These are phyloP conservation scores for Microchirus variegatus DNA, from an alignment of 2,797 vertebrate species.

Conservation along the genomic window DNA sequence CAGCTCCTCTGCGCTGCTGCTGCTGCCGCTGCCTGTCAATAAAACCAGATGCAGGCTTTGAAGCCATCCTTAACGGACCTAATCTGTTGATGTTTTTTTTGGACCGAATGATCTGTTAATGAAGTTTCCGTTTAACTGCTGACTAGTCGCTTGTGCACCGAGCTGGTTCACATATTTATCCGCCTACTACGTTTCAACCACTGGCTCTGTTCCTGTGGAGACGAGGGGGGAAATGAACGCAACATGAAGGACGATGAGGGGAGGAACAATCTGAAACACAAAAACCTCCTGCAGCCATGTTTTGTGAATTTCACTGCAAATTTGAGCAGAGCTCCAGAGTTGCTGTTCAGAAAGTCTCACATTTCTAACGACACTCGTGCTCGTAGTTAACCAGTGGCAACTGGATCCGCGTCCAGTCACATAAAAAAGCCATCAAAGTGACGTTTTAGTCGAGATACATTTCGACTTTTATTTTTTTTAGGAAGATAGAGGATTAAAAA, in stretches of 20 bases:
- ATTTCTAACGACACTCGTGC: not conserved
- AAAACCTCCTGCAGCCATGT: slow-evolving; percentile 88
- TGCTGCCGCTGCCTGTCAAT: slow-evolving; percentile 32
- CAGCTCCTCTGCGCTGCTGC: slow-evolving; percentile 33
- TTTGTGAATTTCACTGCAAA: slow-evolving; percentile 78
- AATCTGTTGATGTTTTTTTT: slow-evolving; percentile 74
- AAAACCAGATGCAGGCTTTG: slow-evolving; percentile 60
- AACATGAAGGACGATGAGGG: slow-evolving; percentile 80
- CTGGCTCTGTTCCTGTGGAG: slow-evolving; percentile 18
- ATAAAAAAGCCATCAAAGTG: slow-evolving; percentile 13
- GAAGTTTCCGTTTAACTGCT: slow-evolving; percentile 68
- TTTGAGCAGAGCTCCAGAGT: slow-evolving; percentile 70
- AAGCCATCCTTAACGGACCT: slow-evolving; percentile 52
- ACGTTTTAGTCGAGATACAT: slow-evolving; percentile 30
- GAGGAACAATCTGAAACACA: slow-evolving; percentile 82
- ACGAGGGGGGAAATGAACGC: slow-evolving; percentile 52
- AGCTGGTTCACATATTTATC: slow-evolving; percentile 31
- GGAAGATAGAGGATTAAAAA: slow-evolving; percentile 65
- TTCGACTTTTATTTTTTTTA: slow-evolving; percentile 52
- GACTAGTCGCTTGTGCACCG: slow-evolving; percentile 38
- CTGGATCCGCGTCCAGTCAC: rapidly evolving
- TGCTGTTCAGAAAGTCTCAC: slow-evolving; percentile 28
- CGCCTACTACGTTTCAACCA: slow-evolving; percentile 8
- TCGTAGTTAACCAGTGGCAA: not conserved
- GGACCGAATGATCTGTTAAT: slow-evolving; percentile 54